Evolutionary conservation across 2,113 vertebrate species (phyloP).

Genomic region (Microtus montanus): DNA sequence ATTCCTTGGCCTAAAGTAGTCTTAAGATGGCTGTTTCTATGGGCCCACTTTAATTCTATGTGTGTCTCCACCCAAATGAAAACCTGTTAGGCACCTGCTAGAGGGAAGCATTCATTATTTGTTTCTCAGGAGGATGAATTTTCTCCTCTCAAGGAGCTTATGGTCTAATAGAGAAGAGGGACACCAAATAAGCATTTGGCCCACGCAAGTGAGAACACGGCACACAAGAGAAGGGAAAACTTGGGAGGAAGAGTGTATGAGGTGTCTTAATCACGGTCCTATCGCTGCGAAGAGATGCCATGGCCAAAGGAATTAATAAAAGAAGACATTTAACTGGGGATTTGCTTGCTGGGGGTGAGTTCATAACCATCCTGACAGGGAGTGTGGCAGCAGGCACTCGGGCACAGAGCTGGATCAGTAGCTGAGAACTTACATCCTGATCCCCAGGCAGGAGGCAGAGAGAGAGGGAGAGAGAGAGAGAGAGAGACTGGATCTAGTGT

Average conservation of each 20-base stretch:
- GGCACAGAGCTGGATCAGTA: neutral
- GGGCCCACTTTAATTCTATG: neutral
- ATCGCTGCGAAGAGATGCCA: neutral
- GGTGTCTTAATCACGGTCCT: neutral
- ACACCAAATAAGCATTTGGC: neutral
- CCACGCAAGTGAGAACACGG: neutral
- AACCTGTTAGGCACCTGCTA: neutral
- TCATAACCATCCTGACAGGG: no score
- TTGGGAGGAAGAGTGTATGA: no score
- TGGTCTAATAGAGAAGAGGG: neutral
- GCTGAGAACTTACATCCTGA: neutral
- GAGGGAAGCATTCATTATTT: neutral
- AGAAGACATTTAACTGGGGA: neutral
- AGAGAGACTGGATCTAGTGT: no score
- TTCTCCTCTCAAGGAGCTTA: slow-evolving; percentile 22
- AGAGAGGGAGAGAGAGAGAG: neutral
- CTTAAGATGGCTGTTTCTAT: slow-evolving; percentile 15
- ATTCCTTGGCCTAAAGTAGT: slow-evolving; percentile 9
- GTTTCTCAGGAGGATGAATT: neutral
- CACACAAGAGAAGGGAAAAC: neutral
- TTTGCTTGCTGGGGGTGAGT: neutral
- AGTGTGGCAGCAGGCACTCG: neutral
- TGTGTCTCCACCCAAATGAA: neutral
- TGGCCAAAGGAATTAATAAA: neutral
- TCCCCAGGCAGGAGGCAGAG: neutral